Evolutionary conservation across 2,888 invertebrate species (phyloP).

Genomic region (Zygogramma bicolorata): DNA sequence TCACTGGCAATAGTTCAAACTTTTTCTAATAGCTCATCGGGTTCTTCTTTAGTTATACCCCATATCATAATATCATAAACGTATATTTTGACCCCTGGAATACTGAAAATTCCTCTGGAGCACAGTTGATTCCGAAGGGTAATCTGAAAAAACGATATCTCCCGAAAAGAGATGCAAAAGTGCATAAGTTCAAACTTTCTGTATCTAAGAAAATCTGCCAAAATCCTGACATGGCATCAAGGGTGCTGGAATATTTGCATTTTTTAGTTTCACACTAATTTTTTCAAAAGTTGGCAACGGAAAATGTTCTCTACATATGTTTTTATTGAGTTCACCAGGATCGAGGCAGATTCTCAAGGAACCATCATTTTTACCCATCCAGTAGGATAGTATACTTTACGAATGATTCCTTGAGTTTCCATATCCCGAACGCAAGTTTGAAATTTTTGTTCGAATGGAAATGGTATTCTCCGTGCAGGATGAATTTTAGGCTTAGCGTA

Average conservation of each 20-base stretch:
- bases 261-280: conserved; percentile 32
- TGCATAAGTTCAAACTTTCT: conserved; percentile 39
- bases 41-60: neutral
- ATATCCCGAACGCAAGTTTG: conserved; percentile 36
- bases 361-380: conserved; percentile 43
- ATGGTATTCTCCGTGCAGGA: conserved; percentile 36
- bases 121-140: conserved; percentile 27
- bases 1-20: neutral
- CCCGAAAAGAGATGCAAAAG: conserved; percentile 42
- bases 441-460: conserved; percentile 29
- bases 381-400: conserved; percentile 32
- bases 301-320: too few relatives aligned
- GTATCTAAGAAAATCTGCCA: conserved; percentile 38
- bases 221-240: conserved; percentile 35
- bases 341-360: conserved; percentile 44
- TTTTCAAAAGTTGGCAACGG: too few relatives aligned
- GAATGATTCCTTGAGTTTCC: too few relatives aligned
- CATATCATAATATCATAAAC: neutral
- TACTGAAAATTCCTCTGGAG: neutral
- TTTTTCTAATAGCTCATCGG: neutral
- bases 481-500: conserved; percentile 28
- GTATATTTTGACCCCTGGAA: neutral
- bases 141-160: conserved; percentile 32
- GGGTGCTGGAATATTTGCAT: too few relatives aligned
- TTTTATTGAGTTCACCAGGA: too few relatives aligned